Evolutionary conservation across 2,797 vertebrate genomes (phyloP).

Genomic region (Thalassophryne amazonica): DNA sequence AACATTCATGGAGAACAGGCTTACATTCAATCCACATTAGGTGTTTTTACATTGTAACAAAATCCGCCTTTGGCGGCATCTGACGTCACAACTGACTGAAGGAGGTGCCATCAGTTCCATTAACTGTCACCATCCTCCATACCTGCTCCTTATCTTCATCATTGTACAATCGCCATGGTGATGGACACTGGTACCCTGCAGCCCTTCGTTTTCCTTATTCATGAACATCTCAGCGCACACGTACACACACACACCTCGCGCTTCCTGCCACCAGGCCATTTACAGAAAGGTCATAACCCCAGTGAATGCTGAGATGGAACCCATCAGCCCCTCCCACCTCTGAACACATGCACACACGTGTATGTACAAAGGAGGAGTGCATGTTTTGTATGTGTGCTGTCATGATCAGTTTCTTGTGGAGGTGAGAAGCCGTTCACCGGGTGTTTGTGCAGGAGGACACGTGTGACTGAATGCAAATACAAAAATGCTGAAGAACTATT

Average conservation of each 20-base stretch:
- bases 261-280: conserved; percentile 59
- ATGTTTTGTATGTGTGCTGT: conserved; percentile 42
- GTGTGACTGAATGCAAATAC: conserved; percentile 13
- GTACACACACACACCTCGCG: conserved; percentile 14
- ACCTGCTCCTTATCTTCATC: too few species aligned
- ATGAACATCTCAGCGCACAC: too few species aligned
- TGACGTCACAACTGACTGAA: too few species aligned
- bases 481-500: neutral
- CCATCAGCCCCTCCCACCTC: conserved; percentile 50
- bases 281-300: conserved; percentile 74
- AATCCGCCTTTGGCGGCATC: too few species aligned
- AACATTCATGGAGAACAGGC: too few species aligned
- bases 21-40: too few species aligned
- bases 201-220: too few species aligned
- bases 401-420: conserved; percentile 66
- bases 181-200: too few species aligned
- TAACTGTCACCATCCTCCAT: too few species aligned
- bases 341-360: neutral
- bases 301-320: conserved; percentile 67
- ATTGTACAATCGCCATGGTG: too few species aligned
- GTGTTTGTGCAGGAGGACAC: conserved; percentile 3
- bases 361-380: conserved; percentile 13
- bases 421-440: conserved; percentile 17
- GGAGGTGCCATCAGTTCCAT: too few species aligned
- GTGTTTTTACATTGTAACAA: too few species aligned